Base-by-base conservation (phyloP, 2,888 invertebrate species). In the Epirrhoe tristata region DNA sequence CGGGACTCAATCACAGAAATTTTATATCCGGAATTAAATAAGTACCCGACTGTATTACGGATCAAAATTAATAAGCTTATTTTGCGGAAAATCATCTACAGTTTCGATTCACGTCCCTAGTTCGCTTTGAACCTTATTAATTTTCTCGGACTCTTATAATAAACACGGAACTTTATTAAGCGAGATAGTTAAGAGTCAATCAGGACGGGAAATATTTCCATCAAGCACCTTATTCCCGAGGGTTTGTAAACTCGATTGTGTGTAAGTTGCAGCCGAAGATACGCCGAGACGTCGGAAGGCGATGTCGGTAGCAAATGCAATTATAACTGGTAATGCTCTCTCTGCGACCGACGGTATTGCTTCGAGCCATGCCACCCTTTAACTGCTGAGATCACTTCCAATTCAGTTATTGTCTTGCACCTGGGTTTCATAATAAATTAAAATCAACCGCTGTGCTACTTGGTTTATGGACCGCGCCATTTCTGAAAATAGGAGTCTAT, bases 1-100 rank as follows among this genome's bases (percentile, higher is more conserved):
- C 88, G 90, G 89, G 90, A 88, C 92, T 93, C 93, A 93, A 94
- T 94, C 93, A 93, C 92, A 91, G 93, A 93, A 92, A 94, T 93
- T 93, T 93, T 93, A 93, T 93, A 93, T 93, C 93, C 93, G 89
- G 94, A 93, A 93, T 93, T 93, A 93, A 94, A 93, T 93, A 93
- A 93, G 93, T 93, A 93, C 87, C 91, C 88, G 78, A 84, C 87
- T 86, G 89, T 88, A 89, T 91, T 90, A 91, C 87, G 85, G 75
- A 83, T 87, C 82, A 89, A 92, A 91, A 91, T 90, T 91, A 90
- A 92, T 92, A 92, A 84, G 89, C 88, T 90, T 90, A 91, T 90
- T 93, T 91, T 84, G 83, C 82, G 77, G 80, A 87, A 85, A 81
- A 86, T 84, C 80, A 85, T 82, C 82, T 63, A 60, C 51, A 32